Percentiles rank a stretch among this genome's conserved stretches.
phyloP scores from a whole-genome alignment of 2,888 invertebrate genomes.

The Torymus aiolomorphi region DNA sequence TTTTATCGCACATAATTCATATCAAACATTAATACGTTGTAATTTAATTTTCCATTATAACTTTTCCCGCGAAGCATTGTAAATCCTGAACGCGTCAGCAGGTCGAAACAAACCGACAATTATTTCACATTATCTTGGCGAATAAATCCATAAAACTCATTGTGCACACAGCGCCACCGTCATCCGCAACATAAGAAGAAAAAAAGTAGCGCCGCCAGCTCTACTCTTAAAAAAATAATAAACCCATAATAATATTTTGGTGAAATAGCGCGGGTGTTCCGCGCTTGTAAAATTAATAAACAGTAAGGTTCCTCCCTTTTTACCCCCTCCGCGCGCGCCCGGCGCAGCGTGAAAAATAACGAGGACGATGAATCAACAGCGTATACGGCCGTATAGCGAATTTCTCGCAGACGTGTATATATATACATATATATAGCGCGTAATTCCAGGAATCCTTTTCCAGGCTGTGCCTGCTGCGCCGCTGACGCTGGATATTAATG shows the following conservation, averaged over 20 bases:
- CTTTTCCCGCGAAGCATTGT: no score
- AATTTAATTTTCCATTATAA: no score
- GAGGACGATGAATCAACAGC: constrained; percentile 40
- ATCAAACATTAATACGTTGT: no score
- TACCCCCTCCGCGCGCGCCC: background rate
- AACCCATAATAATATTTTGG: no score
- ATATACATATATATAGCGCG: constrained; percentile 11
- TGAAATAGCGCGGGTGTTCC: background rate
- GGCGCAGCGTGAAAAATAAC: constrained; percentile 29
- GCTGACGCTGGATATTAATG: constrained; percentile 28
- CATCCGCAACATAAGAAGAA: no score
- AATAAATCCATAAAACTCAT: constrained; percentile 13
- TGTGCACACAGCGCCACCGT: background rate
- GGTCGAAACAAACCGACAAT: no score
- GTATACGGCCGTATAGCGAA: constrained; percentile 21
- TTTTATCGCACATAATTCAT: no score
- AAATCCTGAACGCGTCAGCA: no score
- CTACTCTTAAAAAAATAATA: no score
- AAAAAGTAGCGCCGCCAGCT: no score
- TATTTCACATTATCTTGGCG: background rate
- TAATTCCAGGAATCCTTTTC: constrained; percentile 31
- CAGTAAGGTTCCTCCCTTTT: constrained; percentile 34
- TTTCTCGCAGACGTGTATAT: background rate
- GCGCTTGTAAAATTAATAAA: constrained; percentile 38
- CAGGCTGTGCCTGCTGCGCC: background rate